Evolutionary conservation across 2,888 invertebrate species (phyloP), one percentile per base, ranked within the genome.

Genomic region (Stratiomys singularior): DNA sequence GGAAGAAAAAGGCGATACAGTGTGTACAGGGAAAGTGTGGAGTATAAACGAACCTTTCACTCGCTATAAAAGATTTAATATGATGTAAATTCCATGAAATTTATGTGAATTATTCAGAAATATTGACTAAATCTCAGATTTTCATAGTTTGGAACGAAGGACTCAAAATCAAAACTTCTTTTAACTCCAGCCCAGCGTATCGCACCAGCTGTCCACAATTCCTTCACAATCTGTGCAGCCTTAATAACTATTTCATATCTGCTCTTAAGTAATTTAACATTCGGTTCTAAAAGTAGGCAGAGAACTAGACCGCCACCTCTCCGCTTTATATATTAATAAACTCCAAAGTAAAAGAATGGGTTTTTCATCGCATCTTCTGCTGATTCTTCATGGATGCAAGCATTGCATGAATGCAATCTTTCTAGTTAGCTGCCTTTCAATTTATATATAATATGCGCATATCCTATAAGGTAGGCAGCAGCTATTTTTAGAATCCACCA

Each of bases 401-500:
- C 18, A 52, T 52, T 18, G 52, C 52, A 52, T 52, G 23, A 44
- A 7, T 46, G 67, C 21, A 27, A 71, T 71, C 71, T 71, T 52
- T 27, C 71, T 71, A 52, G 71, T 23, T 47, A 27, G 47, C 71
- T 47, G 52, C 46, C 71, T 47, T 52, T 71, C 47, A 47, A 25
- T 25, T 71, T 27, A 23, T 58, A 37, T 74, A 23, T 37, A 37
- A 5, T 37, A 37, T 37, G 37, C 9, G 37, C 37, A 37, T 37
- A 37, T 37, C 37, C 37, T 37, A 37, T 37, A 37, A 37, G 37
- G 37, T 37, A 37, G 37, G 37, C 37, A 21, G 21, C 23, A 46
- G 67, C 72, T 74, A 74, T 74, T 74, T 74, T 74, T 74, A 74
- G 72, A 58, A 74, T 13, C 58, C 72, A 21, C 72, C 72, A 74